Evolutionary conservation across 2,888 invertebrate species (phyloP).

Genomic region (Osedax fenrisi): DNA sequence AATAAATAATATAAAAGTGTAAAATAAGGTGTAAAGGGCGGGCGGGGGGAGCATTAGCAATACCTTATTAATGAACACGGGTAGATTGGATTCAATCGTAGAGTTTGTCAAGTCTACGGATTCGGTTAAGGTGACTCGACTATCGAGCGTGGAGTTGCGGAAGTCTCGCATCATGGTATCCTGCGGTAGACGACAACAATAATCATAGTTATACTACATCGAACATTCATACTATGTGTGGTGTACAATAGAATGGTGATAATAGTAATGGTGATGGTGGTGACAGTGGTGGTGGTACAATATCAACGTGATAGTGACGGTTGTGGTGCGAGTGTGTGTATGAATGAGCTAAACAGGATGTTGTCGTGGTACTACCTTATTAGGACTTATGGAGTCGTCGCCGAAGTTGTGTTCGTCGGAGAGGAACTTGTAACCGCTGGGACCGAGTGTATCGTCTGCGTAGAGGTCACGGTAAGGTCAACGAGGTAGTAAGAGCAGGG

Average conservation of each 20-base stretch:
- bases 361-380: too few species aligned
- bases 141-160: not conserved
- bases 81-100: not conserved
- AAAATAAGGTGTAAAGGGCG: not conserved
- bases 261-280: too few species aligned
- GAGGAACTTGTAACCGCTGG: not conserved
- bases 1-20: not conserved
- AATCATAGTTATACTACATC: not conserved
- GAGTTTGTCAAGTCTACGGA: not conserved
- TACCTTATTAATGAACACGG: not conserved
- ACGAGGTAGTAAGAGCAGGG: too few species aligned
- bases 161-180: not conserved
- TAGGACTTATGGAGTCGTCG: not conserved
- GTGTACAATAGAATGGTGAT: not conserved
- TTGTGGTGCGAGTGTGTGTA: too few species aligned
- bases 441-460: not conserved
- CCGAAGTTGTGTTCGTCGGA: not conserved
- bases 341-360: too few species aligned
- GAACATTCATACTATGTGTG: not conserved
- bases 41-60: not conserved
- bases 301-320: too few species aligned
- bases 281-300: too few species aligned
- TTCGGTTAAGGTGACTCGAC: not conserved
- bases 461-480: too few species aligned
- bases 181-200: not conserved